Conservation (phyloP, 2,888 invertebrate genomes). For the Troides helena region DNA sequence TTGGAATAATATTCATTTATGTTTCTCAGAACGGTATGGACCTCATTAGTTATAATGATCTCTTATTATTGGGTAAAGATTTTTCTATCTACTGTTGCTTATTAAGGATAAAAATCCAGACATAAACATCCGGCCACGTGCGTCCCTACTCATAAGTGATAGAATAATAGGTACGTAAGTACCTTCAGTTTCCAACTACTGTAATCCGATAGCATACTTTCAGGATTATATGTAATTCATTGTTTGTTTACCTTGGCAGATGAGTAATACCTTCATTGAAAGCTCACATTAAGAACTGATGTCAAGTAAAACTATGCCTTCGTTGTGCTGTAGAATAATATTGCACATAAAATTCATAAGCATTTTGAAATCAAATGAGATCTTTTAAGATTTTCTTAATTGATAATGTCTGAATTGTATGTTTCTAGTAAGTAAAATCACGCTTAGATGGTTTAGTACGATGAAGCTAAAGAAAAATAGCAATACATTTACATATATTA, state of each 20-base stretch:
- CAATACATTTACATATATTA: background rate
- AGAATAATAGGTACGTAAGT: slow-evolving; percentile 1
- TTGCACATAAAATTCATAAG: background rate
- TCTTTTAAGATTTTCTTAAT: background rate
- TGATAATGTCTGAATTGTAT: background rate
- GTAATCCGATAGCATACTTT: background rate
- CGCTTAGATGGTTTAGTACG: background rate
- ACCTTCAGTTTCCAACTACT: background rate
- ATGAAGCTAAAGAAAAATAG: background rate
- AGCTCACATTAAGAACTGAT: background rate
- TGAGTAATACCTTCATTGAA: background rate
- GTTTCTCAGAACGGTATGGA: background rate
- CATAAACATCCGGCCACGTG: slow-evolving; percentile 2
- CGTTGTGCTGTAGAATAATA: background rate
- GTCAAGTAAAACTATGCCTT: background rate
- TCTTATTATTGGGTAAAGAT: background rate
- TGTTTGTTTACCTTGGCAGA: background rate
- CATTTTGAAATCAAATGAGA: background rate
- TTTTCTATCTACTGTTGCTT: background rate
- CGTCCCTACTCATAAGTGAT: background rate
- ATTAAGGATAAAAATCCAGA: background rate
- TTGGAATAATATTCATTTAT: background rate
- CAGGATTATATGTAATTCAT: slow-evolving; percentile 1
- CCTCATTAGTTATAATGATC: background rate
- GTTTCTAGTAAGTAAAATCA: background rate